A percentile compares a stretch with the other conserved stretches of the same genome.
phyloP scores from a whole-genome alignment of 2,113 vertebrate genomes.

The Rattus rattus region DNA sequence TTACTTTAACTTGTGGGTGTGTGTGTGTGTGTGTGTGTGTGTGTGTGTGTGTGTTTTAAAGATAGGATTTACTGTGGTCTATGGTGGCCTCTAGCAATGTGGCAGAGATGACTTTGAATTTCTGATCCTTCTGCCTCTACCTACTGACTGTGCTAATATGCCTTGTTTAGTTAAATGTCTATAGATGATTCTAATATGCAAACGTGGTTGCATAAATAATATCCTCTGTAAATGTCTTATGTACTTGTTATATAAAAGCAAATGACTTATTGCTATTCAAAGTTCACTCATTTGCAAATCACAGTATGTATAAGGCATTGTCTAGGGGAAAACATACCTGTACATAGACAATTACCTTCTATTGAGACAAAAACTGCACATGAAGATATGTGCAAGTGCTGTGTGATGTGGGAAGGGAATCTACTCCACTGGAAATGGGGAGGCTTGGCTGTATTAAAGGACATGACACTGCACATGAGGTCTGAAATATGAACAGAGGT shows the following conservation, averaged over 20 bases:
- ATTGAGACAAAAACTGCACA: conserved; percentile 36
- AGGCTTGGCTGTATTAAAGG: neutral
- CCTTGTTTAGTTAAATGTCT: conserved; percentile 1
- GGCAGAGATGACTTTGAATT: neutral
- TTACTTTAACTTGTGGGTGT: conserved; percentile 30
- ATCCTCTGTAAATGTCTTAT: conserved; percentile 28
- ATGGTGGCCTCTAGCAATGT: neutral
- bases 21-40: neutral
- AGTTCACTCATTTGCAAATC: conserved; percentile 29
- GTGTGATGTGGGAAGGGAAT: conserved; percentile 26
- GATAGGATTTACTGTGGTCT: neutral
- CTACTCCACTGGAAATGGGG: neutral
- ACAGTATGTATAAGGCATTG: conserved; percentile 1
- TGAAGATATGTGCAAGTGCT: neutral
- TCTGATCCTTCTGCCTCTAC: neutral
- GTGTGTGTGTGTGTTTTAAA: neutral
- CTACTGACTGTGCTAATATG: neutral
- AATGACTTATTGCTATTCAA: conserved; percentile 54
- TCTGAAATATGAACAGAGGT: conserved; percentile 6
- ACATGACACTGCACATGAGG: neutral
- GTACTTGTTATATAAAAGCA: conserved; percentile 14
- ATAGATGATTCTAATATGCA: conserved; percentile 39
- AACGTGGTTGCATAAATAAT: conserved; percentile 8
- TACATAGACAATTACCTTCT: neutral
- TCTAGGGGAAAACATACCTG: neutral